Evolutionary conservation across 2,888 invertebrate genomes (phyloP).

Genomic region (Ennomos fuscantarius): DNA sequence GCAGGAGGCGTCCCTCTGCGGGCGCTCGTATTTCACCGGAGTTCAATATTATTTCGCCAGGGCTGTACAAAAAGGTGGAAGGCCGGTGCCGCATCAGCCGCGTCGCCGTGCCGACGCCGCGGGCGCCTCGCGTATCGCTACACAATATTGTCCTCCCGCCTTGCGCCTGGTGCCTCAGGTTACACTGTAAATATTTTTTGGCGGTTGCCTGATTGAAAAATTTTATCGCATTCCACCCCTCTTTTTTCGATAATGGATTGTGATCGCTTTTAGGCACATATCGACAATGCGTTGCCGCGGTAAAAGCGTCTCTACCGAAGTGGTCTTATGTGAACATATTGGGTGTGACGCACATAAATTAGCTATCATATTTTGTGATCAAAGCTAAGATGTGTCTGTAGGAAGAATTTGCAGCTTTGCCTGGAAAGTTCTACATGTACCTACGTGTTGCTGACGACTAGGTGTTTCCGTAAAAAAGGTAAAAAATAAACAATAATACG

Average conservation of each 20-base stretch:
- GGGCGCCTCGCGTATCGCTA: conserved; percentile 72
- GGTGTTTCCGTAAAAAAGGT: too few species aligned
- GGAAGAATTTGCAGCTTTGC: conserved; percentile 16
- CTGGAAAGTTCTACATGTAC: neutral
- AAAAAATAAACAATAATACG: too few species aligned
- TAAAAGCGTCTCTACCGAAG: conserved; percentile 46
- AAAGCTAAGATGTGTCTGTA: conserved; percentile 20
- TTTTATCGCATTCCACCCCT: conserved; percentile 80
- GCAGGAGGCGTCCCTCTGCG: conserved; percentile 72
- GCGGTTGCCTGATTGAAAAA: conserved; percentile 81
- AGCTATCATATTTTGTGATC: conserved; percentile 15
- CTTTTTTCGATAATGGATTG: conserved; percentile 74
- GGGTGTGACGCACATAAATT: conserved; percentile 15
- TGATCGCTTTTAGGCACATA: conserved; percentile 61
- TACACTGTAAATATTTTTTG: conserved; percentile 84
- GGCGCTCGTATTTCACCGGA: conserved; percentile 80
- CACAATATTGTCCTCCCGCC: conserved; percentile 80
- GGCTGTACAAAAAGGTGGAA: conserved; percentile 77
- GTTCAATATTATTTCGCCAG: conserved; percentile 84
- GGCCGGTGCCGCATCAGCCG: conserved; percentile 60
- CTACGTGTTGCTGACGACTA: too few species aligned
- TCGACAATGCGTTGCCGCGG: conserved; percentile 56
- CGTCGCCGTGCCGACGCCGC: conserved; percentile 57
- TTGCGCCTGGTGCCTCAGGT: conserved; percentile 72
- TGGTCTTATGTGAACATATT: conserved; percentile 18